Evolutionary conservation across 2,113 vertebrate species (phyloP).

Genomic region (Eira barbara): DNA sequence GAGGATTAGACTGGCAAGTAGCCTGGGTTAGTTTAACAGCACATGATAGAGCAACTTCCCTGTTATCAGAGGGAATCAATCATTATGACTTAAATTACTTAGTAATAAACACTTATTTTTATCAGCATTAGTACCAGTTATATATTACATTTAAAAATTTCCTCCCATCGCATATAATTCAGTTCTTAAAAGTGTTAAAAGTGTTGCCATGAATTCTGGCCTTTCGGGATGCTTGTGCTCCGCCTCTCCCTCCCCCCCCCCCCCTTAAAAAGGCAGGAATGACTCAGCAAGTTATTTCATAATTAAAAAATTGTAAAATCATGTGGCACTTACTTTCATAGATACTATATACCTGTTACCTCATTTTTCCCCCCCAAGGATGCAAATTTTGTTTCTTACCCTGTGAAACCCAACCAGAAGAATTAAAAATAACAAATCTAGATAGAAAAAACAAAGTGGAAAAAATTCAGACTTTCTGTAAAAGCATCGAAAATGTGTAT

Average conservation of each 20-base stretch:
- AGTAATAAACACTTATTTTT: neutral
- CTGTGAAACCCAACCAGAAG: neutral
- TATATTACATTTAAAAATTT: neutral
- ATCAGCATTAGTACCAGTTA: neutral
- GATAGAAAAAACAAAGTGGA: neutral
- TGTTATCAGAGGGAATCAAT: neutral
- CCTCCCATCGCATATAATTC: neutral
- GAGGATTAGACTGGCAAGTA: neutral
- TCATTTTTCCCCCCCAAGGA: neutral
- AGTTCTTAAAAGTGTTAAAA: neutral
- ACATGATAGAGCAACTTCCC: neutral
- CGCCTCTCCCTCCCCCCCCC: accelerated
- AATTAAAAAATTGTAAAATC: neutral
- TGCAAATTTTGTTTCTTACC: neutral
- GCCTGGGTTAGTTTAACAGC: neutral
- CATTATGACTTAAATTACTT: neutral
- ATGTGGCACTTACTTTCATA: neutral
- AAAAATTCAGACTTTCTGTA: neutral
- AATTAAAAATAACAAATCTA: neutral
- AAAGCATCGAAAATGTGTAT: neutral
- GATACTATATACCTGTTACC: neutral
- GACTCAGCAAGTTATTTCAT: neutral
- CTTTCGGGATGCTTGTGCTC: neutral
- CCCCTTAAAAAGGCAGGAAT: neutral
- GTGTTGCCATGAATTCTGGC: neutral